Percentiles rank a stretch among this genome's conserved stretches.
Evolutionary conservation across 2,797 vertebrate genomes (phyloP).

Genomic region (Thamnophis elegans): DNA sequence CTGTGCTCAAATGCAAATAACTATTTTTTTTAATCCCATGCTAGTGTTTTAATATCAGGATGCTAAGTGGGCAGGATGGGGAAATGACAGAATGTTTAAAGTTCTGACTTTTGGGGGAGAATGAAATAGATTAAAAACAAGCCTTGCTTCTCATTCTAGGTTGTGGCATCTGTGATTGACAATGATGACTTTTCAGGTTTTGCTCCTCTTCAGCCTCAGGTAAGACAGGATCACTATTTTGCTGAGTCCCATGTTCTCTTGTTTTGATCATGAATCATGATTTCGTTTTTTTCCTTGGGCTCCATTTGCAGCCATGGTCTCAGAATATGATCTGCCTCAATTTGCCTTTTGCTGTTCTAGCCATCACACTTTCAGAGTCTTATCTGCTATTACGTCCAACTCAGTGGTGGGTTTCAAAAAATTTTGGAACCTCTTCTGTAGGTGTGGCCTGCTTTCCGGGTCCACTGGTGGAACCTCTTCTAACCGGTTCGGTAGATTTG

Average conservation of each 20-base stretch:
- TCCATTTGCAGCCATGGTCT: neutral
- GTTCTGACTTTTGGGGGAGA: neutral
- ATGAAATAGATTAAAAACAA: neutral
- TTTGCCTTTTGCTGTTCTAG: fast-evolving
- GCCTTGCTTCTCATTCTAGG: constrained; percentile 69
- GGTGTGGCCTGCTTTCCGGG: no score
- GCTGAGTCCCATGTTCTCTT: neutral
- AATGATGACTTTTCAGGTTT: constrained; percentile 92
- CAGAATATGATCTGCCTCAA: neutral
- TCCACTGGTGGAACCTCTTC: no score
- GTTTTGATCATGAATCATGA: neutral
- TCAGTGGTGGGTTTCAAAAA: no score
- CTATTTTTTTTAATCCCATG: neutral
- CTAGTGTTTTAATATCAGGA: neutral
- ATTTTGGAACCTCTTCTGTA: no score
- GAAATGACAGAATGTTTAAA: neutral
- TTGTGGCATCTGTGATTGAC: constrained; percentile 89
- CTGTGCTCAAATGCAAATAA: neutral
- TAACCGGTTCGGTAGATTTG: no score
- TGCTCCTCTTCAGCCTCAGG: constrained; percentile 92
- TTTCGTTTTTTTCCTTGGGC: neutral
- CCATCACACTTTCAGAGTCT: fast-evolving
- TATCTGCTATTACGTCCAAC: neutral
- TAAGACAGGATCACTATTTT: constrained; percentile 52
- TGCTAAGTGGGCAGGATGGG: no score